A percentile compares a stretch with the other conserved stretches of the same genome.
Evolutionary conservation across 2,888 invertebrate species (phyloP).

Genomic region (Archaeoteleia sp.): DNA sequence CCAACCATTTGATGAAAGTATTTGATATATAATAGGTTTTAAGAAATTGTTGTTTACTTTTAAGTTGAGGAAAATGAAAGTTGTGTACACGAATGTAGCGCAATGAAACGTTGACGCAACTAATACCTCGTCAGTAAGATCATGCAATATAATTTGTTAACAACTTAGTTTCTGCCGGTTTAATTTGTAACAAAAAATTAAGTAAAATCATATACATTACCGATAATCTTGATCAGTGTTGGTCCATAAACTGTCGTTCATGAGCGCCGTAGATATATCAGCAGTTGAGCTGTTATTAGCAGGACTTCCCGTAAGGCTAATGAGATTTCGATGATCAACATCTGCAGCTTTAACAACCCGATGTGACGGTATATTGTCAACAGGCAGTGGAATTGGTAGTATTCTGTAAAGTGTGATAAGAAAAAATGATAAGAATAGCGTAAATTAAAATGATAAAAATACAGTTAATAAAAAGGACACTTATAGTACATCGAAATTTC

Average conservation of each 20-base stretch:
- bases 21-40: too few species aligned
- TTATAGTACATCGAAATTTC: too few species aligned
- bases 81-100: too few species aligned
- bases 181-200: too few species aligned
- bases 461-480: too few species aligned
- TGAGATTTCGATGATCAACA: slow-evolving; percentile 89
- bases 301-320: slow-evolving; percentile 87
- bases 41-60: too few species aligned
- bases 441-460: slow-evolving; percentile 9
- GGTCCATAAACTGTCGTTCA: slow-evolving; percentile 67
- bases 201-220: slow-evolving; percentile 56
- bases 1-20: too few species aligned
- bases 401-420: slow-evolving; percentile 55
- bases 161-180: too few species aligned
- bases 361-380: slow-evolving; percentile 69
- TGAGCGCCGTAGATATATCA: slow-evolving; percentile 54
- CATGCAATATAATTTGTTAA: too few species aligned
- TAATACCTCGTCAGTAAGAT: too few species aligned
- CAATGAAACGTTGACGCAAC: too few species aligned
- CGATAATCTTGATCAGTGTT: slow-evolving; percentile 72
- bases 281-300: slow-evolving; percentile 69
- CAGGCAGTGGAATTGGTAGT: slow-evolving; percentile 67
- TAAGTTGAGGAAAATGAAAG: too few species aligned
- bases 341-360: slow-evolving; percentile 76
- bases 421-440: slow-evolving; percentile 1